Base-by-base conservation (phyloP, 2,797 vertebrate genomes). In the Sebastiscus tertius region DNA sequence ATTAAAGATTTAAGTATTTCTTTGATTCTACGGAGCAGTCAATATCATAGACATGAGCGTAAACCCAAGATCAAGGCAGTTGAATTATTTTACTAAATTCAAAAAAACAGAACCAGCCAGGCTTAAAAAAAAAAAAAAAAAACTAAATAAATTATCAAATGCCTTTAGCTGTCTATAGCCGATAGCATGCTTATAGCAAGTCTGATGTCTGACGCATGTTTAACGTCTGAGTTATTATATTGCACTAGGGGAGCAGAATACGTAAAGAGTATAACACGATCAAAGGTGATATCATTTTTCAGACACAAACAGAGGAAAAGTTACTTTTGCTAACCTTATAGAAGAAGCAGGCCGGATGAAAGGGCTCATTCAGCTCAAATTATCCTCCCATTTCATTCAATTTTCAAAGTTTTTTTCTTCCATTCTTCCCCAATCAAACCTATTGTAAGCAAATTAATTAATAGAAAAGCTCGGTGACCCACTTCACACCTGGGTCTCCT, bases 101-200 rank as follows among this genome's bases (percentile, higher is more conserved):
- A 39, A 46, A 71, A 36, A 29, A 26, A 60, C 26, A 46, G 16
- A 63, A 72, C 2, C 29, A n/a, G 33, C 29, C 4, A 29, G 31
- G n/a, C 58, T 49, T 49, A 49, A 49, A 20, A n/a, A 33, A 78
- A 72, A 20, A 56, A 81, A 58, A 0, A 42, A 42, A 16, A 42
- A 11, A 6, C 29, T 72, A 52, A 82, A 86, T 29, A 68, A 68
- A 64, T 36, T 1, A 86, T 74, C 33, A 65, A 73, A 77, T 61
- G 56, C 58, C 61, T 55, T 62, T 12, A 78, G 26, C 59, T 67
- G 66, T 77, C n/a, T 72, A 5, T 34, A 66, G 82, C 79, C 60
- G 52, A 29, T 26, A 33, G 71, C 68, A 9, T 34, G 77, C 75
- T 75, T 18, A 39, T 5, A 55, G 84, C 83, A 74, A 70, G 33